Percentiles rank a stretch among this genome's conserved stretches.
Evolutionary conservation across 2,888 invertebrate species (phyloP).

Genomic region (Hololepta plana): DNA sequence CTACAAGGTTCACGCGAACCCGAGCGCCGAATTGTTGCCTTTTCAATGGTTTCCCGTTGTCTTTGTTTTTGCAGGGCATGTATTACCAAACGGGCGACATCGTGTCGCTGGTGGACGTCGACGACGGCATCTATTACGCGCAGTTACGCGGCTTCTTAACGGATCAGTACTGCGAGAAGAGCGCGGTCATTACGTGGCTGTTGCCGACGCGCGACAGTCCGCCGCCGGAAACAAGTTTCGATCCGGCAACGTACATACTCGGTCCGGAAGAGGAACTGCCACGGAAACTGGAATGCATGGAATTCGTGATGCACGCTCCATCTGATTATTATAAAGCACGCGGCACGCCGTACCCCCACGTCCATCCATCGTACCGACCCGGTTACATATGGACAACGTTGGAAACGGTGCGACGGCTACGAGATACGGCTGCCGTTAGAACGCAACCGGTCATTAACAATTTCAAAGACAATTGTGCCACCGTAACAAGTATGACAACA

Average conservation of each 20-base stretch:
- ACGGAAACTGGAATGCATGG: conserved; percentile 68
- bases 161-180: conserved; percentile 86
- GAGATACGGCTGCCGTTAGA: too few relatives aligned
- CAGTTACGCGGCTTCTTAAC: conserved; percentile 78
- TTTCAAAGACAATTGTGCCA: too few relatives aligned
- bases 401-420: conserved; percentile 27
- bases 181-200: conserved; percentile 82
- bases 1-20: conserved; percentile 45
- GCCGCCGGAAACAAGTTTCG: conserved; percentile 59
- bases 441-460: too few relatives aligned
- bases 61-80: conserved; percentile 33
- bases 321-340: conserved; percentile 73
- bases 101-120: conserved; percentile 63
- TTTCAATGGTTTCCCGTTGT: too few relatives aligned
- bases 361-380: conserved; percentile 21
- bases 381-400: conserved; percentile 51
- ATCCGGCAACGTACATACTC: conserved; percentile 76
- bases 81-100: conserved; percentile 86
- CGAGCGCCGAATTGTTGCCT: too few relatives aligned
- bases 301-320: conserved; percentile 87
- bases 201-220: conserved; percentile 71
- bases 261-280: conserved; percentile 89
- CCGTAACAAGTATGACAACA: too few relatives aligned
- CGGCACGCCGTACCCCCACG: conserved; percentile 56
- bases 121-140: conserved; percentile 68